Evolutionary conservation across 1,140 invertebrate species (phyloP).

Genomic region (Procambarus clarkii): DNA sequence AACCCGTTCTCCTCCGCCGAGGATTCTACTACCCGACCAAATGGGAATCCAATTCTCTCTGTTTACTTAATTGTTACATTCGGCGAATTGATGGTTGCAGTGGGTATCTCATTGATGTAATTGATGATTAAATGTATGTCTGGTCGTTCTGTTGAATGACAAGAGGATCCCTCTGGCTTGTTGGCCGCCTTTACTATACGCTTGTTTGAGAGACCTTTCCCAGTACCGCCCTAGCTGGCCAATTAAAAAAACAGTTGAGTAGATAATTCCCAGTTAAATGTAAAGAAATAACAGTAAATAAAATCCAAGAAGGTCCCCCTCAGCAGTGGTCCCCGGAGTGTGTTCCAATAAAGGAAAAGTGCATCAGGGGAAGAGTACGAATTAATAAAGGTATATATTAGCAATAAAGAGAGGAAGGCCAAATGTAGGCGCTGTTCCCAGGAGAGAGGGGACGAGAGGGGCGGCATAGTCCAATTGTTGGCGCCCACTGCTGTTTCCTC

Average conservation of each 20-base stretch:
- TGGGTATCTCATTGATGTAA: constrained; percentile 52
- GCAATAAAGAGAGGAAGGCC: constrained; percentile 65
- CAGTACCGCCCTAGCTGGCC: constrained; percentile 2
- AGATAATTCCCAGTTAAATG: constrained; percentile 33
- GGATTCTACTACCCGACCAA: constrained; percentile 51
- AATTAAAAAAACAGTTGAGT: constrained; percentile 43
- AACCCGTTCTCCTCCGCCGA: neutral
- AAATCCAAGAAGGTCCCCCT: constrained; percentile 27
- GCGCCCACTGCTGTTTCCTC: no score
- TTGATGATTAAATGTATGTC: constrained; percentile 61
- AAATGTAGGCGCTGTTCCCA: constrained; percentile 60
- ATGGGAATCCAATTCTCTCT: constrained; percentile 64
- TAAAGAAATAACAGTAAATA: constrained; percentile 58
- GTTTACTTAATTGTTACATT: constrained; percentile 67
- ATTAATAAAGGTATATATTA: constrained; percentile 71
- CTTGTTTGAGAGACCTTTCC: neutral
- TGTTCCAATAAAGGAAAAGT: constrained; percentile 69
- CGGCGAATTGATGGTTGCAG: constrained; percentile 55
- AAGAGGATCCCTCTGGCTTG: no score
- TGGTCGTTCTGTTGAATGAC: constrained; percentile 36
- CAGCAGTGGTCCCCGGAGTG: neutral
- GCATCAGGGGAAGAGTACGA: constrained; percentile 67
- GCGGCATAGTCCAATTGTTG: no score
- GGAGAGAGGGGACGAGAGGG: constrained; percentile 43
- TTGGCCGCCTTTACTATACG: no score